Evolutionary conservation across 2,113 vertebrate genomes (phyloP).

Genomic region (Sturnus vulgaris): DNA sequence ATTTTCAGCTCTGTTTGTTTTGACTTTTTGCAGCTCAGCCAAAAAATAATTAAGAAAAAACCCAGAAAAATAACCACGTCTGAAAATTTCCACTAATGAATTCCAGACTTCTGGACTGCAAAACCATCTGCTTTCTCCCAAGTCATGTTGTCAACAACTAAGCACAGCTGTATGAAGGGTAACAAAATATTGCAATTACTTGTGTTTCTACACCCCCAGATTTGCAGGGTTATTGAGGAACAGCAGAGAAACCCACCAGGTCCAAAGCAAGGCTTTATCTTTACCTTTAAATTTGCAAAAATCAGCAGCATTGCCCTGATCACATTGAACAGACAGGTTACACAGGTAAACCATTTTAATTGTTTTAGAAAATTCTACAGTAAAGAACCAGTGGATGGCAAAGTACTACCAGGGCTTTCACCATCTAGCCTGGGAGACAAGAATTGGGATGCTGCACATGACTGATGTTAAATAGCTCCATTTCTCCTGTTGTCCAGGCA

Average conservation of each 20-base stretch:
- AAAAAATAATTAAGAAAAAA: neutral
- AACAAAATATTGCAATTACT: conserved; percentile 36
- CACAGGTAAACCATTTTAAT: accelerated
- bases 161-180: conserved; percentile 40
- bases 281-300: neutral
- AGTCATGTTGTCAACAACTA: conserved; percentile 58
- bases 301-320: neutral
- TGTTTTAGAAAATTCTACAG: neutral
- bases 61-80: neutral
- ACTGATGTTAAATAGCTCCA: neutral
- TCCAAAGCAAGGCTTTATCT: neutral
- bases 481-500: neutral
- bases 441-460: neutral
- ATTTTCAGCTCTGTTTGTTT: conserved; percentile 62
- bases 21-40: conserved; percentile 37
- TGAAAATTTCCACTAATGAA: conserved; percentile 65
- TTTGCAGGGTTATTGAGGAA: neutral
- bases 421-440: neutral
- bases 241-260: neutral
- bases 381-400: neutral
- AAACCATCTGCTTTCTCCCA: conserved; percentile 43
- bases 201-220: neutral
- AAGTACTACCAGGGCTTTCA: neutral
- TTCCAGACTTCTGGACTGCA: conserved; percentile 58
- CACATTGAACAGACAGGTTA: neutral